Conservation (phyloP, 1,140 invertebrate genomes). For the Musca vetustissima region DNA sequence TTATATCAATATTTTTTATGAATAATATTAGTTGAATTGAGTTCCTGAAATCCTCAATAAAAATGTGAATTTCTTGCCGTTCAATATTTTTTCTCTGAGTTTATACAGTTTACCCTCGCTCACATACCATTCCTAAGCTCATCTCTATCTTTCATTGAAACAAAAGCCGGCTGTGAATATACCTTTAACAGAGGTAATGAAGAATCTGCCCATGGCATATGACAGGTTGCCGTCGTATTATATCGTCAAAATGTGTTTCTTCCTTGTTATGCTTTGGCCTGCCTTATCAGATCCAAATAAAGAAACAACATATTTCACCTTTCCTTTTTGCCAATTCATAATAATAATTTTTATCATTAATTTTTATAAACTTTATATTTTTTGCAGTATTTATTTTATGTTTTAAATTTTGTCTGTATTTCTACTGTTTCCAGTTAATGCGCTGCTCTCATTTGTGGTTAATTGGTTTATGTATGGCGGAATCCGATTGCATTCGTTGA, state of each 20-base stretch:
- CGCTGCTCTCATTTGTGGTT: too few species aligned
- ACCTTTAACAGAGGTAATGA: background rate
- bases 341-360: slow-evolving; percentile 10
- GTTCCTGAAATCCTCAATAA: too few species aligned
- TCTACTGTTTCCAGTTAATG: background rate
- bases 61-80: too few species aligned
- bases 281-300: slow-evolving; percentile 8
- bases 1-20: too few species aligned
- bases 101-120: too few species aligned
- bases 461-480: too few species aligned
- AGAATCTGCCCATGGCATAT: background rate
- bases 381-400: background rate
- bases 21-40: too few species aligned
- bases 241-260: background rate
- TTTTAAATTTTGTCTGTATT: background rate
- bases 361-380: slow-evolving; percentile 3
- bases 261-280: background rate
- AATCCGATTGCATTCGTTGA: too few species aligned
- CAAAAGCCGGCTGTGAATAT: too few species aligned
- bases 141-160: too few species aligned
- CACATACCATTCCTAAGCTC: too few species aligned
- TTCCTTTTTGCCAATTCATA: slow-evolving; percentile 7
- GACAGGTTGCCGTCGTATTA: background rate
- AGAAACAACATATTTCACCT: slow-evolving; percentile 6
- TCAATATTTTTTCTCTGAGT: too few species aligned